These are phyloP conservation scores for Chalcis sispes DNA, from an alignment of 2,888 invertebrate species.

Conservation along the genomic window DNA sequence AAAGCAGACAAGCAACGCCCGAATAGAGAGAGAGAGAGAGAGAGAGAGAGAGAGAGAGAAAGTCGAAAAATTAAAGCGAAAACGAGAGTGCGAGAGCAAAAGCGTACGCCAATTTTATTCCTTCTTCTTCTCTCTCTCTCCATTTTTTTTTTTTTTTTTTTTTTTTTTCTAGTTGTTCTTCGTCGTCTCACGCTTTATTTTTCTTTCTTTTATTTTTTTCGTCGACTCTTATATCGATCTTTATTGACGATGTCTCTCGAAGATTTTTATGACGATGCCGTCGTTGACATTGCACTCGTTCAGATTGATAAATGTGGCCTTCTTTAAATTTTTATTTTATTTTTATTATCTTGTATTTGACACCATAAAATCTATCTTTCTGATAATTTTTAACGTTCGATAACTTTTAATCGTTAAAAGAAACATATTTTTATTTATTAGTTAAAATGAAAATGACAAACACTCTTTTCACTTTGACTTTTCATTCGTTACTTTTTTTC, in stretches of 20 bases:
- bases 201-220: slow-evolving; percentile 1
- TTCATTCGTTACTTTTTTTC: too few relatives aligned
- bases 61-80: slow-evolving; percentile 36
- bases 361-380: too few relatives aligned
- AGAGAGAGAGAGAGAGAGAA: not conserved
- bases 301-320: slow-evolving; percentile 20
- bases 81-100: slow-evolving; percentile 5
- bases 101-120: slow-evolving; percentile 29
- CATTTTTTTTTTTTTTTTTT: not conserved
- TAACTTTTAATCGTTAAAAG: too few relatives aligned
- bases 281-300: slow-evolving; percentile 17
- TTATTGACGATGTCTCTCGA: slow-evolving; percentile 23
- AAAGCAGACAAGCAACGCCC: slow-evolving; percentile 45
- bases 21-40: slow-evolving; percentile 12
- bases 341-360: too few relatives aligned
- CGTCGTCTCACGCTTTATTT: not conserved
- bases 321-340: too few relatives aligned
- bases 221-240: slow-evolving; percentile 10
- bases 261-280: slow-evolving; percentile 10
- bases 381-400: too few relatives aligned
- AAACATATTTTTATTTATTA: too few relatives aligned
- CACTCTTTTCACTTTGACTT: too few relatives aligned
- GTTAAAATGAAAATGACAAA: too few relatives aligned
- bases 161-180: not conserved
- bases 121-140: not conserved